phyloP scores from a whole-genome alignment of 2,113 vertebrate species.

The Ciconia boyciana region DNA sequence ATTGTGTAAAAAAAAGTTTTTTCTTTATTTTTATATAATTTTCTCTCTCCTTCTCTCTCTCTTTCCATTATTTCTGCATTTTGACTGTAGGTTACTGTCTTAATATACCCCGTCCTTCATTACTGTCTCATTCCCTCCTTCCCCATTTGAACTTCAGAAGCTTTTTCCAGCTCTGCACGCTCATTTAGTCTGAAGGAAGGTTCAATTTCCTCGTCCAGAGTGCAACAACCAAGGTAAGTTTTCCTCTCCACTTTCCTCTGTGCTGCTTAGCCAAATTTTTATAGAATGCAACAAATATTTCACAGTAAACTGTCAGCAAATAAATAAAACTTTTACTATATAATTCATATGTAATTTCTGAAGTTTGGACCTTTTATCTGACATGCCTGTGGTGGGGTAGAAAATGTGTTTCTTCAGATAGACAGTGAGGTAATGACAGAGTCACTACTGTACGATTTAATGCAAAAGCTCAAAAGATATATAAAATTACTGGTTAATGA shows the following conservation, averaged over 20 bases:
- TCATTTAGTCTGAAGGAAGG: neutral
- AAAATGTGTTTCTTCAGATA: neutral
- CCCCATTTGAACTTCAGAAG: neutral
- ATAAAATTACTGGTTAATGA: neutral
- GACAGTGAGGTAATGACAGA: neutral
- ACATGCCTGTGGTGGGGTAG: neutral
- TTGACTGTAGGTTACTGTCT: neutral
- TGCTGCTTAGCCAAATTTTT: neutral
- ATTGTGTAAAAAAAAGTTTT: neutral
- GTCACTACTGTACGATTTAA: neutral
- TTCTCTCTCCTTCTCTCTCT: neutral
- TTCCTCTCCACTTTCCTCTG: neutral
- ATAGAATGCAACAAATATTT: neutral
- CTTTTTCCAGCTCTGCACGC: neutral
- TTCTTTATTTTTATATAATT: neutral
- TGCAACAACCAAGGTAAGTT: neutral
- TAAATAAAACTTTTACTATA: neutral
- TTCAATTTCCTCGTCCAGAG: neutral
- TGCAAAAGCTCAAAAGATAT: neutral
- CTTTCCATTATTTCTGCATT: neutral
- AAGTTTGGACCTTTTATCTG: neutral
- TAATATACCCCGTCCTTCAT: neutral
- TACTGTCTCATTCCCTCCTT: neutral
- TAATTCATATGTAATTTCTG: neutral
- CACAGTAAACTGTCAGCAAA: neutral